Conservation (phyloP, 2,113 vertebrate species). For the Oncorhynchus masou region DNA sequence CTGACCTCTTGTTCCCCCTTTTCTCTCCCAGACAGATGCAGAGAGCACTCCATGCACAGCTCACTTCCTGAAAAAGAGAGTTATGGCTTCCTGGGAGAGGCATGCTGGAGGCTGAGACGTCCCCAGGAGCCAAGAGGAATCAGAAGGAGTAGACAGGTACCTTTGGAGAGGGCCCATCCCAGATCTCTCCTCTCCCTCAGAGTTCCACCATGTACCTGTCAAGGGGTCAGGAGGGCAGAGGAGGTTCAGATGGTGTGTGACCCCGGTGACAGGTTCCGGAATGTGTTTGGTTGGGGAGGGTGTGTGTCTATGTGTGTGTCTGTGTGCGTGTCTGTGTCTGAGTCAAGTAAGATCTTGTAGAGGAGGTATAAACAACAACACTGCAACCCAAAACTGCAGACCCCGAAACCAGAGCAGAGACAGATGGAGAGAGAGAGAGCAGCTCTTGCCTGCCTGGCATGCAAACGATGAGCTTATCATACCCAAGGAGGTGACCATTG, state of each 20-base stretch:
- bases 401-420: conserved; percentile 14
- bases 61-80: conserved; percentile 70
- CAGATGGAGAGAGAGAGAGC: conserved; percentile 6
- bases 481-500: conserved; percentile 53
- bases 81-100: conserved; percentile 71
- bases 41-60: conserved; percentile 66
- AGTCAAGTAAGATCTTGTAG: conserved; percentile 10
- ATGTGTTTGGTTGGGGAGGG: conserved; percentile 33
- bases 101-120: conserved; percentile 30
- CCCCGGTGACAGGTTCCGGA: conserved; percentile 69
- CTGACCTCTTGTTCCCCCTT: conserved; percentile 69
- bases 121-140: conserved; percentile 50
- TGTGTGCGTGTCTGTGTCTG: too few relatives aligned
- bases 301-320: conserved; percentile 15
- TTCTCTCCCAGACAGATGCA: conserved; percentile 69
- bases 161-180: conserved; percentile 67
- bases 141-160: conserved; percentile 68
- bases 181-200: conserved; percentile 56
- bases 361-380: conserved; percentile 39
- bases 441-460: conserved; percentile 10
- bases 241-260: conserved; percentile 34
- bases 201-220: conserved; percentile 73
- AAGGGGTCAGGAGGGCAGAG: conserved; percentile 67
- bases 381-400: too few relatives aligned
- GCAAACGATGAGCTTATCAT: conserved; percentile 46